Base-by-base conservation (phyloP, 2,113 vertebrate genomes). In the Callionymus lyra region DNA sequence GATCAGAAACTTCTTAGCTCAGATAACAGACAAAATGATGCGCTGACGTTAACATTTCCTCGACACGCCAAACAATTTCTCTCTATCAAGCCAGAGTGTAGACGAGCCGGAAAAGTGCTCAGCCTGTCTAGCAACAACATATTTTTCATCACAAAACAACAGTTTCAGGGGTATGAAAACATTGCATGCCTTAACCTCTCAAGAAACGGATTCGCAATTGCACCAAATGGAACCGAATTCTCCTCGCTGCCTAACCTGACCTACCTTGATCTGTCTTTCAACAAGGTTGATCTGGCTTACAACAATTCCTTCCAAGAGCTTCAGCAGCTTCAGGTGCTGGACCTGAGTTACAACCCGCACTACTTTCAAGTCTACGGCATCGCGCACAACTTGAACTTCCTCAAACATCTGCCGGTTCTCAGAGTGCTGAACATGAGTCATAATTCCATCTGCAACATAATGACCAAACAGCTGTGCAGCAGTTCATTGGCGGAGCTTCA, bases 181-280 rank as follows among this genome's bases (percentile, higher is more conserved):
- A 80, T 88, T 31, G 51, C 70, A 13, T 90, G 86, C 50, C 82
- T 91, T 9, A 92, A 90, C 70, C 78, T 91, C 4, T 91, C 86
- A 9, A 42, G 70, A 19, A 91, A 91, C 47, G 86, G 73, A 9
- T 58, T 76, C 44, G 72, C 71, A n/a, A 41, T 71, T 3, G 72
- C 80, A 38, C 74, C 73, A 11, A 84, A 79, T 41, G 80, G 72
- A 21, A 72, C 77, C 6, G 82, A 87, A 70, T 86, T 85, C 65
- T 56, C 59, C 2, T n/a, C 33, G 0, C 50, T 84, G 15, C 47
- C 62, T 27, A 63, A 81, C 41, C 68, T 88, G 48, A 85, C 55
- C 37, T 88, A 91, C 58, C 74, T 85, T 41, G 81, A 85, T 43
- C 46, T 83, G 38, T 84, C 79, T 2, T 74, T 16, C 6, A 82